Evolutionary conservation across 2,888 invertebrate genomes (phyloP).

Genomic region (Julus scandinavius): DNA sequence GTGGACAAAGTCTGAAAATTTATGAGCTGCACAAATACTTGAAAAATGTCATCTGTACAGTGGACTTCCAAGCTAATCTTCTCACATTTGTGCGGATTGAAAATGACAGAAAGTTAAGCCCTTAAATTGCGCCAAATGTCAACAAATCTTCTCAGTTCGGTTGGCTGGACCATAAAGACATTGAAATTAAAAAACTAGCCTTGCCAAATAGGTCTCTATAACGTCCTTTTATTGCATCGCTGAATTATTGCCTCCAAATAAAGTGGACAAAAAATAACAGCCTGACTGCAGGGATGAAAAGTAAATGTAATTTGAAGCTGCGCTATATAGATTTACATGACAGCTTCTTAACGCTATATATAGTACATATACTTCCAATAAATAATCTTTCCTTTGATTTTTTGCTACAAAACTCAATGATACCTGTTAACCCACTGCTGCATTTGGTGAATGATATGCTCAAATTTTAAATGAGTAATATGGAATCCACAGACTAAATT

Average conservation of each 20-base stretch:
- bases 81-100: background rate
- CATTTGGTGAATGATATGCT: too few species aligned
- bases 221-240: background rate
- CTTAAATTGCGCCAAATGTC: slow-evolving; percentile 6
- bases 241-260: slow-evolving; percentile 9
- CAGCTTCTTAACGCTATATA: background rate
- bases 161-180: slow-evolving; percentile 40
- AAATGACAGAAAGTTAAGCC: slow-evolving; percentile 16
- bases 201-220: background rate
- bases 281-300: background rate
- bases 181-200: slow-evolving; percentile 31
- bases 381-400: background rate
- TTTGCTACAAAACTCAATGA: background rate
- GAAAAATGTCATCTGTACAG: background rate
- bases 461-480: too few species aligned
- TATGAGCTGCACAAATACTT: background rate
- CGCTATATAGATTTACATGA: background rate
- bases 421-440: background rate
- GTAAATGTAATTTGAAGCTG: background rate
- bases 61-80: background rate
- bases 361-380: too few species aligned
- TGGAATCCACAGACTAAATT: too few species aligned
- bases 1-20: background rate
- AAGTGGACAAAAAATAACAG: background rate
- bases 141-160: background rate